These are phyloP conservation scores for Hybognathus amarus DNA, from an alignment of 2,797 vertebrate genomes.

Conservation along the genomic window DNA sequence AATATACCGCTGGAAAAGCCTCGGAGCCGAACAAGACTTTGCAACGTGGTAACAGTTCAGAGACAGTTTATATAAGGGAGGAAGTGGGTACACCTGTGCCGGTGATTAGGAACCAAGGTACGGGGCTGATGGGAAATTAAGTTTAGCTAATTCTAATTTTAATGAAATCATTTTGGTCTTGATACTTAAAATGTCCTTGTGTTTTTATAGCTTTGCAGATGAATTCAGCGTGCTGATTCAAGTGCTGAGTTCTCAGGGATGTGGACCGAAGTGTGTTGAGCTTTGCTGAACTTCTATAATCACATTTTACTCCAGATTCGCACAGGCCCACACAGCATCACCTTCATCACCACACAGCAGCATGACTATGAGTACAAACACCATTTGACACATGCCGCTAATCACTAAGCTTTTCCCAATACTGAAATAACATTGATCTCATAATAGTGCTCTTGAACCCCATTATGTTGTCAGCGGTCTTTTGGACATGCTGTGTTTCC, in stretches of 20 bases:
- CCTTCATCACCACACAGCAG: slow-evolving; percentile 79
- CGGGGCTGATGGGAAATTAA: no score
- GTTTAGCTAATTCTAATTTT: neutral
- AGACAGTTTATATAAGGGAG: no score
- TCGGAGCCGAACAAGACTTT: no score
- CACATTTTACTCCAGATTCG: slow-evolving; percentile 82
- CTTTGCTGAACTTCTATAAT: slow-evolving; percentile 78
- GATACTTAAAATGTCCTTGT: neutral
- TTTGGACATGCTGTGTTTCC: neutral
- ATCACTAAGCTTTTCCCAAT: neutral
- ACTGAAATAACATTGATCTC: neutral
- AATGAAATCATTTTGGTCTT: neutral
- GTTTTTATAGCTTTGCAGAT: slow-evolving; percentile 76
- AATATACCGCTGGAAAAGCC: no score
- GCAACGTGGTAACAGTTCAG: no score
- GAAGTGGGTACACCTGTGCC: no score
- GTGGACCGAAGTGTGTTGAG: slow-evolving; percentile 80
- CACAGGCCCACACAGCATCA: slow-evolving; percentile 70
- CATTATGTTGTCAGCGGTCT: neutral
- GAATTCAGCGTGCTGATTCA: slow-evolving; percentile 82
- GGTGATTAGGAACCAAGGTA: no score
- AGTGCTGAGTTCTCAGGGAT: slow-evolving; percentile 73
- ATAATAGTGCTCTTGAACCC: neutral
- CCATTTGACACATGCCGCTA: neutral
- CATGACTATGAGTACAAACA: slow-evolving; percentile 78